Conservation (phyloP, 2,797 vertebrate species). For the Luscinia megarhynchos region DNA sequence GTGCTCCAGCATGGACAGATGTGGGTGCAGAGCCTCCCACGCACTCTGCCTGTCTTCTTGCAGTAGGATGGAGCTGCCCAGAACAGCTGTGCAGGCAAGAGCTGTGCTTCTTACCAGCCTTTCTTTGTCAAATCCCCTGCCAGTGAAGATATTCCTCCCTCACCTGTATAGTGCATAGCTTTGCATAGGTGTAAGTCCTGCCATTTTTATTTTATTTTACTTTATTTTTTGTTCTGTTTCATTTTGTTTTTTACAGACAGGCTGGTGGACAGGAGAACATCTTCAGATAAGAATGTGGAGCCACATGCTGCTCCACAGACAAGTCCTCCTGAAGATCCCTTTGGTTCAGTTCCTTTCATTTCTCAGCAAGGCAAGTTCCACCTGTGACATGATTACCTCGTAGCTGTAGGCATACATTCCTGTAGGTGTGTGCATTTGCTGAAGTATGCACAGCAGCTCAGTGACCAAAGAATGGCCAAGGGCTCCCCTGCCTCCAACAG, state of each 20-base stretch:
- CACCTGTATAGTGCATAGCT: background rate
- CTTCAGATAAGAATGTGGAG: conserved; percentile 82
- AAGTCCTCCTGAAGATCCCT: conserved; percentile 89
- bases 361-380: conserved; percentile 96
- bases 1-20: background rate
- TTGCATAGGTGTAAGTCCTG: conserved; percentile 34
- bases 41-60: background rate
- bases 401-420: background rate
- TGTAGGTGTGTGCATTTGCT: background rate
- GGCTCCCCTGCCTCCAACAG: background rate
- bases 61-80: background rate
- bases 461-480: background rate
- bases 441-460: background rate
- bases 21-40: background rate
- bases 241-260: conserved; percentile 88
- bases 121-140: background rate
- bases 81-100: background rate
- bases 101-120: background rate
- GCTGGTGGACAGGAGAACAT: conserved; percentile 82
- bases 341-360: conserved; percentile 95
- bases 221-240: conserved; percentile 79
- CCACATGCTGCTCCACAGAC: conserved; percentile 77
- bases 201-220: conserved; percentile 77
- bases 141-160: background rate
- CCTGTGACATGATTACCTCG: conserved; percentile 30